phyloP scores from a whole-genome alignment of 2,888 invertebrate genomes.

The Protodeltote pygarga region DNA sequence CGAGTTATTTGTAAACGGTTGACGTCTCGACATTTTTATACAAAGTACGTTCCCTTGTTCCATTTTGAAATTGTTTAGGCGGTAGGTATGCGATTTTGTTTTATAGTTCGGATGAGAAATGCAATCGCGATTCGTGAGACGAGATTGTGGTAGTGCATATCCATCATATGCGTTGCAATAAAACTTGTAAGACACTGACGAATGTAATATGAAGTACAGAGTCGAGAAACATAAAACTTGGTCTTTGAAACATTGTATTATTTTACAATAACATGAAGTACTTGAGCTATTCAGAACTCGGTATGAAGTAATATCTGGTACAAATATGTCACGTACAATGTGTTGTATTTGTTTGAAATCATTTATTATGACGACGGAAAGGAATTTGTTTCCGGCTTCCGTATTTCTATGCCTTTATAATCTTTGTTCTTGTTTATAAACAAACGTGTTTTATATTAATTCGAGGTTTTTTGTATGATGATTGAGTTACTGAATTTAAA shows the following conservation, averaged over 20 bases:
- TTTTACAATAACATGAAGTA: conserved; percentile 63
- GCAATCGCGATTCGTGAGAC: conserved; percentile 54
- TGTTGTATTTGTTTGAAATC: conserved; percentile 37
- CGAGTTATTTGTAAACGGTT: conserved; percentile 83
- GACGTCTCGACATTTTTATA: conserved; percentile 83
- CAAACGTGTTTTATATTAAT: not conserved
- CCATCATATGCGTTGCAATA: conserved; percentile 79
- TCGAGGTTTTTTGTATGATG: not conserved
- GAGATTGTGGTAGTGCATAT: conserved; percentile 72
- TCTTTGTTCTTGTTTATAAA: conserved; percentile 3
- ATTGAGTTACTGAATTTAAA: no score
- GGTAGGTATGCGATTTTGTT: conserved; percentile 72
- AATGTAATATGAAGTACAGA: conserved; percentile 75
- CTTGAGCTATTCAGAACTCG: conserved; percentile 53
- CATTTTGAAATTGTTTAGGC: conserved; percentile 81
- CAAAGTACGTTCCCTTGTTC: conserved; percentile 75
- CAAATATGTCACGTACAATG: conserved; percentile 43
- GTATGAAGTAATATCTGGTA: conserved; percentile 47
- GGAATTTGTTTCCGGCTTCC: conserved; percentile 7
- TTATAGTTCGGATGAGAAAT: conserved; percentile 66
- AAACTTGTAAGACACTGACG: conserved; percentile 82
- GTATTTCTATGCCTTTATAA: conserved; percentile 1
- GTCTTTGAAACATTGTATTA: conserved; percentile 67
- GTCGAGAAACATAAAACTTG: conserved; percentile 68
- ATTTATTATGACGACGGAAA: conserved; percentile 30